A percentile compares a stretch with the other conserved stretches of the same genome.
phyloP scores from a whole-genome alignment of 1,140 invertebrate genomes.

The Heliconius hermathena region DNA sequence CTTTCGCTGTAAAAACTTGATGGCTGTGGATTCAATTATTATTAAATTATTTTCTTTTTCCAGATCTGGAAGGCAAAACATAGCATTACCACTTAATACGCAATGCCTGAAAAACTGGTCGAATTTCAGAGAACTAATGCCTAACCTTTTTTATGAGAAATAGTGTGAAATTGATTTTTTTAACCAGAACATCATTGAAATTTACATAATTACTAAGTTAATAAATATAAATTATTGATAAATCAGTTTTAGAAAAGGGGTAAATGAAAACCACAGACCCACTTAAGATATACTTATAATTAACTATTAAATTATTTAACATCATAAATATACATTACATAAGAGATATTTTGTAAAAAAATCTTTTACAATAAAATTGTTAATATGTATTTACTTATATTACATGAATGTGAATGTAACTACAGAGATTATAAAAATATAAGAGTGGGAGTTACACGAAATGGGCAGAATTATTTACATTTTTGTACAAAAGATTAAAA shows the following conservation, averaged over 20 bases:
- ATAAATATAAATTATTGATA: too few species aligned
- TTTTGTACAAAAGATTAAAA: not conserved
- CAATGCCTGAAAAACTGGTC: too few species aligned
- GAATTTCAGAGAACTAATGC: too few species aligned
- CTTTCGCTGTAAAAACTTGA: too few species aligned
- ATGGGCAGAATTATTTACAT: not conserved
- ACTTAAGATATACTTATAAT: conserved; percentile 74
- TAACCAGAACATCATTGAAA: too few species aligned
- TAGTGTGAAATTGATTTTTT: too few species aligned
- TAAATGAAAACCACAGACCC: conserved; percentile 59
- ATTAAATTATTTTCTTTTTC: too few species aligned
- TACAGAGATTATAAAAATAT: conserved; percentile 66
- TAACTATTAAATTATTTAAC: conserved; percentile 63
- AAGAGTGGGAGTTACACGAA: conserved; percentile 50
- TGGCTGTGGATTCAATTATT: too few species aligned
- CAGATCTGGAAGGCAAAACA: too few species aligned
- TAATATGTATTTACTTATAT: conserved; percentile 53
- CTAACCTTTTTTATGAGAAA: too few species aligned
- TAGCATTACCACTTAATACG: too few species aligned
- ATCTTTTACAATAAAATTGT: conserved; percentile 55
- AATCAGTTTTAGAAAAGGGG: not conserved
- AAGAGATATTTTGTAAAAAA: conserved; percentile 74
- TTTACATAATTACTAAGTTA: too few species aligned
- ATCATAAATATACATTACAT: conserved; percentile 56
- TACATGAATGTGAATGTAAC: conserved; percentile 56